A percentile compares a stretch with the other conserved stretches of the same genome.
Conservation (phyloP, 2,888 invertebrate genomes). For the Exephanes ischioxanthus region DNA sequence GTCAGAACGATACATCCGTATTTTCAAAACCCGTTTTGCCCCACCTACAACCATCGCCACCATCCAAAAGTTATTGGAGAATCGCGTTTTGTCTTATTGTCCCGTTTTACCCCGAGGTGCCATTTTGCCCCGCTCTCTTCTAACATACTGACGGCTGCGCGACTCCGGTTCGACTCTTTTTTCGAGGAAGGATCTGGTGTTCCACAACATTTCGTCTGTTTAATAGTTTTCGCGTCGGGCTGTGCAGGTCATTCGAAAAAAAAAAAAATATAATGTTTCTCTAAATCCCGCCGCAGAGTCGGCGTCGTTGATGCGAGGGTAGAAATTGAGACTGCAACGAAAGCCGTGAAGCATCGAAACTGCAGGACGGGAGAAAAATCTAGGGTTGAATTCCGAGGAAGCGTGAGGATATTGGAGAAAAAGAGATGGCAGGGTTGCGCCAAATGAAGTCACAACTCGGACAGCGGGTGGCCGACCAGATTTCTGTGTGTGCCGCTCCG, state of each 20-base stretch:
- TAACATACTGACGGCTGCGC: too few relatives aligned
- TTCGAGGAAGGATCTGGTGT: conserved; percentile 56
- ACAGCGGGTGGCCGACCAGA: conserved; percentile 82
- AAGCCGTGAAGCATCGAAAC: conserved; percentile 14
- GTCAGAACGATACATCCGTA: too few relatives aligned
- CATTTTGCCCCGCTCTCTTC: too few relatives aligned
- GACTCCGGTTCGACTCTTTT: background rate
- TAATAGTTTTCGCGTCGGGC: conserved; percentile 12
- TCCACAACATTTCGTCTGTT: conserved; percentile 27
- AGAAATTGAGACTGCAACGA: conserved; percentile 5
- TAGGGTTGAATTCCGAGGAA: conserved; percentile 34
- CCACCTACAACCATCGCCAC: too few relatives aligned
- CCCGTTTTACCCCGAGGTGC: too few relatives aligned
- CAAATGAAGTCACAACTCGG: conserved; percentile 84
- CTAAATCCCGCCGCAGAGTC: conserved; percentile 36
- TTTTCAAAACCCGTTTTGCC: too few relatives aligned
- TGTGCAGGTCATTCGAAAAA: background rate
- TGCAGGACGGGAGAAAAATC: conserved; percentile 57
- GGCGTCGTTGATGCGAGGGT: background rate
- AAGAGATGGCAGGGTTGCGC: conserved; percentile 71
- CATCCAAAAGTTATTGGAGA: too few relatives aligned
- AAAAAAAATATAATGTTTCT: conserved; percentile 36
- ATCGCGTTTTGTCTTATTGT: too few relatives aligned
- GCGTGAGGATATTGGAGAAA: conserved; percentile 40
- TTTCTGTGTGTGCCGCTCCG: conserved; percentile 65